Evolutionary conservation across 2,888 invertebrate species (phyloP).

Genomic region (Campoletis raptor): DNA sequence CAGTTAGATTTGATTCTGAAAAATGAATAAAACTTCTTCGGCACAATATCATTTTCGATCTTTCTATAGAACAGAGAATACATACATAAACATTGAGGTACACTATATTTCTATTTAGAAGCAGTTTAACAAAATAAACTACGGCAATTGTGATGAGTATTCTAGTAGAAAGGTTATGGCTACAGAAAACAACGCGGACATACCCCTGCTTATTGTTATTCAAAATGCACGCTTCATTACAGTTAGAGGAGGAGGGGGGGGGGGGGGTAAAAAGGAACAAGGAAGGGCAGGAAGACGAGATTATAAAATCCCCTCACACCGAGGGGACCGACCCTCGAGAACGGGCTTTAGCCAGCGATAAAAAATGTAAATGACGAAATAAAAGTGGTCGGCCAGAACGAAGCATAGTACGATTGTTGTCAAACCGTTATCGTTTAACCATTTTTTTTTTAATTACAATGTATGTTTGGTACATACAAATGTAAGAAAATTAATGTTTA

Average conservation of each 20-base stretch:
- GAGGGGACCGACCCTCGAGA: conserved; percentile 47
- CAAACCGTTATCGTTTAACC: conserved; percentile 1
- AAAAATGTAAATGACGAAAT: conserved; percentile 34
- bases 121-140: conserved; percentile 49
- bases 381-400: conserved; percentile 61
- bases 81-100: neutral
- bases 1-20: neutral
- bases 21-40: neutral
- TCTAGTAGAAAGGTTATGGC: conserved; percentile 66
- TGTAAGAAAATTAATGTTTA: neutral
- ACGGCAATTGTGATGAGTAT: conserved; percentile 76
- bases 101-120: neutral
- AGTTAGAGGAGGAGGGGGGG: conserved; percentile 74
- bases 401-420: conserved; percentile 22
- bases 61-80: neutral
- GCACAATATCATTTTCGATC: neutral
- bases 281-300: conserved; percentile 72
- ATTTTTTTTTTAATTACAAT: neutral
- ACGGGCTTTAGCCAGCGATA: conserved; percentile 36
- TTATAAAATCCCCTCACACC: conserved; percentile 77
- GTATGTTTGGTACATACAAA: neutral
- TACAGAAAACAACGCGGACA: conserved; percentile 67
- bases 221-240: conserved; percentile 81
- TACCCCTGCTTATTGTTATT: conserved; percentile 79
- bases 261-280: conserved; percentile 72